Evolutionary conservation across 2,797 vertebrate genomes (phyloP), one percentile per base, ranked within the genome.

Genomic region (Furcifer pardalis): DNA sequence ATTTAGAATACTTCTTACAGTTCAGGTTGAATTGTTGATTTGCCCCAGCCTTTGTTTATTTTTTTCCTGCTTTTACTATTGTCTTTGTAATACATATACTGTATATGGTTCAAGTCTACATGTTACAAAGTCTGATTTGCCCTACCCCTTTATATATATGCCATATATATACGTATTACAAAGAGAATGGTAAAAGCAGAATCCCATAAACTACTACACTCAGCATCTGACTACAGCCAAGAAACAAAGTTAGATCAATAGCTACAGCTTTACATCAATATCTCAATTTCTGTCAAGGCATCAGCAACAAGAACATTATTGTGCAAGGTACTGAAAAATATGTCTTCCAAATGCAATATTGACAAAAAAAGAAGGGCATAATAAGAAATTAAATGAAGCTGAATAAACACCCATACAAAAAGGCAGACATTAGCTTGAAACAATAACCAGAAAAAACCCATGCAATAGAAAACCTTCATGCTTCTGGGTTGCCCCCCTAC

Each of bases 311-410:
- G 76, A 91, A 92, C 81, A 66, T 78, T 89, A 84, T 59, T 92
- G 79, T 86, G 32, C 4, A 15, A 73, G 88, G n/a, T 78, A 86
- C 37, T 88, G 84, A 91, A 94, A n/a, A 92, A 92, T 90, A 82
- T 82, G 77, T 23, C 91, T 23, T 94, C 73, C 80, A 92, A 93
- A 90, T 89, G 49, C 72, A 79, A 75, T 95, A 94, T 95, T 93
- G 95, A 95, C 82, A 89, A 59, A 93, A 93, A 81, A 86, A 44
- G 0, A 9, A 49, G 81, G 76, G 66, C 84, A 81, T 90, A 95
- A 94, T 91, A 94, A 94, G 93, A 94, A 93, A 92, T 88, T 90
- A 94, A 95, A 94, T 94, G 92, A 96, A 93, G 92, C 93, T 90
- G 94, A 96, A 96, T 94, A 95, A 95, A 94, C 91, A 87, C 88